Evolutionary conservation across 1,140 invertebrate species (phyloP), one percentile per base, ranked within the genome.

Genomic region (Apis florea): DNA sequence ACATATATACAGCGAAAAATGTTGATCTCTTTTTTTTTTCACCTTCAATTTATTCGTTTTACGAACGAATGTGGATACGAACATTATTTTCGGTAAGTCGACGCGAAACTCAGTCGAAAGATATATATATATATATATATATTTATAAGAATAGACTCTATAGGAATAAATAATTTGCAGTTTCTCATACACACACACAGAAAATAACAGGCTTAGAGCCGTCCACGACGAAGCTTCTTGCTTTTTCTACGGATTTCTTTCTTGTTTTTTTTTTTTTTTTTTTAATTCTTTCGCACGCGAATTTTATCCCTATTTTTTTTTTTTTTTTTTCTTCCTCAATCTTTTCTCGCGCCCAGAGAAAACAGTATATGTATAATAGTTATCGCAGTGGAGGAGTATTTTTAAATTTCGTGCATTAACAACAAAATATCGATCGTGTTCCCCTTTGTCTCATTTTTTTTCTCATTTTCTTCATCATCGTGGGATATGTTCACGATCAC

Each of bases 71-170:
- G 15, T 49, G 12, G 54, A 58, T 51, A n/a, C 78, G 72, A 53
- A 59, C 31, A 19, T 17, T 49, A 75, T n/a, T 59, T 61, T 74
- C 73, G 66, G 53, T 12, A 61, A 58, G n/a, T 69, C 74, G 56
- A 69, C 73, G 49, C 58, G 73, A 17, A 82, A 77, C 66, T 82
- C 80, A 82, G 73, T 77, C 73, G 73, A 77, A 67, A 77, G 73
- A 70, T 82, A 64, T 63, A 67, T 64, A 54, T 73, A 80, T n/a
- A n/a, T n/a, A n/a, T n/a, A n/a, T 40, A 40, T 56, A 70, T 68
- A 61, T 77, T 77, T 82, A 82, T 77, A 82, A 82, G 80, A 82
- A 82, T 82, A 82, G 73, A 82, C 80, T 82, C 74, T 82, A 82
- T 82, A 82, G 80, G 73, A 77, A 82, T 82, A 82, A 77, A 77